phyloP scores from a whole-genome alignment of 2,797 vertebrate species.

The Atherinosoma microstoma region DNA sequence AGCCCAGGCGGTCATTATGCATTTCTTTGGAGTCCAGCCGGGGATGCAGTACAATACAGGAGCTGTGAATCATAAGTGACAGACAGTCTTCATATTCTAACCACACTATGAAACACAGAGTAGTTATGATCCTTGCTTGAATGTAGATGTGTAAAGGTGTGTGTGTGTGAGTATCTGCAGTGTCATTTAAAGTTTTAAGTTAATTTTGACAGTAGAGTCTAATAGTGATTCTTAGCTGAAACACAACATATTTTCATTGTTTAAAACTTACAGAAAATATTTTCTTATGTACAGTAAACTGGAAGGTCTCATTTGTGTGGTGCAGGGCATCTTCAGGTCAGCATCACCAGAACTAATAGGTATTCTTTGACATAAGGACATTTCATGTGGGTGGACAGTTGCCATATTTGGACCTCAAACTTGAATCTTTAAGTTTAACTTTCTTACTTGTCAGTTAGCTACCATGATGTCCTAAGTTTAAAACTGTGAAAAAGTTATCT shows the following conservation, averaged over 20 bases:
- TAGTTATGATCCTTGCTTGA: conserved; percentile 33
- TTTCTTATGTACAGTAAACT: background rate
- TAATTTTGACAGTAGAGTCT: conserved; percentile 33
- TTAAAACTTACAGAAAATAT: conserved; percentile 18
- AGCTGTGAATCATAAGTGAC: conserved; percentile 66
- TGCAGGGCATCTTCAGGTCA: conserved; percentile 37
- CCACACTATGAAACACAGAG: conserved; percentile 53
- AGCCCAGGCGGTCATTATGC: conserved; percentile 45
- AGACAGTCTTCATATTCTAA: no score
- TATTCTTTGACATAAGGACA: conserved; percentile 30
- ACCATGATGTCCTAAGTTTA: background rate
- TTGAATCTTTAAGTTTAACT: conserved; percentile 21
- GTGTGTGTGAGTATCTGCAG: conserved; percentile 22
- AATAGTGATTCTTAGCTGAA: conserved; percentile 2
- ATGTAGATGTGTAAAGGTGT: conserved; percentile 15
- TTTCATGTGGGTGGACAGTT: conserved; percentile 39
- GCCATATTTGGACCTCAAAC: conserved; percentile 32
- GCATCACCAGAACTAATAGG: conserved; percentile 24
- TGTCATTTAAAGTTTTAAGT: conserved; percentile 48
- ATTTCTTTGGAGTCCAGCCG: conserved; percentile 57
- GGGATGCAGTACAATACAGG: conserved; percentile 43
- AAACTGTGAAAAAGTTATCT: conserved; percentile 28
- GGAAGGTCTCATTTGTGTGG: conserved; percentile 10
- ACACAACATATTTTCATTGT: conserved; percentile 17
- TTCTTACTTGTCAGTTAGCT: conserved; percentile 14